Evolutionary conservation across 1,140 invertebrate genomes (phyloP).

Genomic region (Bombus consobrinus): DNA sequence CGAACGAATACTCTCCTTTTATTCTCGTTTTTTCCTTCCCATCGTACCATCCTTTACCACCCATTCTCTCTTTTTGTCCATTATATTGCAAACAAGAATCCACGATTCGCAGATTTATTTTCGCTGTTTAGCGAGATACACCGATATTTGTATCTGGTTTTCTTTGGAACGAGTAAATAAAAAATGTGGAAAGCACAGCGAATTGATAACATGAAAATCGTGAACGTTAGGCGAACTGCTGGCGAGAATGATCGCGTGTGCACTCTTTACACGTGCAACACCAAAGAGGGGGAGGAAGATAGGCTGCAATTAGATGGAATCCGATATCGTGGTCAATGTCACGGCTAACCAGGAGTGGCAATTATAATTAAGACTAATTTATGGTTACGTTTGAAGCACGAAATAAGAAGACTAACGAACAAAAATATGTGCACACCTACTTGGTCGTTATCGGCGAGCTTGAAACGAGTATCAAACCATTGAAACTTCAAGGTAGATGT

Average conservation of each 20-base stretch:
- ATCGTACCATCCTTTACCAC: not conserved
- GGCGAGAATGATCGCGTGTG: constrained; percentile 12
- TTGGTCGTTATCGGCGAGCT: not conserved
- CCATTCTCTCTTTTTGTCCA: too few species aligned
- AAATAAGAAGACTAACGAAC: not conserved
- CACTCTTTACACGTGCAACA: not conserved
- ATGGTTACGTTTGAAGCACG: not conserved
- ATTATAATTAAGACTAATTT: constrained; percentile 57
- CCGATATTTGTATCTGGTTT: too few species aligned
- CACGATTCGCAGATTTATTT: too few species aligned
- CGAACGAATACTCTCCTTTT: not conserved
- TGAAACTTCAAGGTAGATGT: not conserved
- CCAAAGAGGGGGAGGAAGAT: not conserved
- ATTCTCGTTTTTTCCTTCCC: not conserved
- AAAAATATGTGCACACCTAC: not conserved
- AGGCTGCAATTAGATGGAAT: constrained; percentile 69
- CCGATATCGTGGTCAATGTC: constrained; percentile 76
- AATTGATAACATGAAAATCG: not conserved
- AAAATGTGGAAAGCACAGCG: too few species aligned
- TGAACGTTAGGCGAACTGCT: not conserved
- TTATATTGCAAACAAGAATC: not conserved
- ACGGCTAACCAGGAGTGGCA: constrained; percentile 64
- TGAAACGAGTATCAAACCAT: not conserved
- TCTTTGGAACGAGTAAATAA: too few species aligned
- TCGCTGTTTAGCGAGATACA: too few species aligned